These are phyloP conservation scores for Etheostoma cragini DNA, from an alignment of 2,113 vertebrate genomes.

Conservation along the genomic window DNA sequence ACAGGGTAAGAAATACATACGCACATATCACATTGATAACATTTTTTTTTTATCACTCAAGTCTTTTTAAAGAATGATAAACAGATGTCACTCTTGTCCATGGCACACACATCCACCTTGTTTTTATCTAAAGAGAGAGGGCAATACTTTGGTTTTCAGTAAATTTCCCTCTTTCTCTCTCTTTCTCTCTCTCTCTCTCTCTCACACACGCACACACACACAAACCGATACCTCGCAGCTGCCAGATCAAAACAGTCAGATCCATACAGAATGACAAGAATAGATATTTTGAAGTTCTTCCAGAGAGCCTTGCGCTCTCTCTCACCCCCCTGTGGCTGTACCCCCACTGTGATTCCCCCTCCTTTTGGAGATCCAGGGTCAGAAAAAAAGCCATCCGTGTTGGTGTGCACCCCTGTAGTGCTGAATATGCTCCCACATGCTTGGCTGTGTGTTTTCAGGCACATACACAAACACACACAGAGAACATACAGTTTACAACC, in stretches of 20 bases:
- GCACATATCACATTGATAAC: conserved; percentile 22
- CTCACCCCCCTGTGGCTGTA: conserved; percentile 50
- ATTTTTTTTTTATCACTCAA: conserved; percentile 40
- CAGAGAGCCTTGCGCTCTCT: conserved; percentile 58
- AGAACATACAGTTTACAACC: conserved; percentile 49
- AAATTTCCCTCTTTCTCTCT: conserved; percentile 10
- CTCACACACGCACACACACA: background rate
- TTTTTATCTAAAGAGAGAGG: conserved; percentile 50
- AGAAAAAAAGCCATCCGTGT: conserved; percentile 65
- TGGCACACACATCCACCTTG: conserved; percentile 30
- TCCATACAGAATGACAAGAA: conserved; percentile 72
- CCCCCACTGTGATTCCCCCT: conserved; percentile 61
- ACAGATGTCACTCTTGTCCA: conserved; percentile 53
- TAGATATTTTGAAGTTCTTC: conserved; percentile 73
- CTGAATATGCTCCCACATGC: conserved; percentile 64
- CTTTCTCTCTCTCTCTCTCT: conserved; percentile 10
- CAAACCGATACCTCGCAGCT: conserved; percentile 55
- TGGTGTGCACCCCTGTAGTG: conserved; percentile 59
- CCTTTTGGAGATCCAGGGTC: conserved; percentile 67
- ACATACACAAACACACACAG: conserved; percentile 19
- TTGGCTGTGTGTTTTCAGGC: conserved; percentile 53
- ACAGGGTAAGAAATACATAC: too few species aligned
- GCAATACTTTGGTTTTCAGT: conserved; percentile 46
- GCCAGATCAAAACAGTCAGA: conserved; percentile 76
- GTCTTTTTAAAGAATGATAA: conserved; percentile 40